phyloP scores from a whole-genome alignment of 1,140 invertebrate genomes.

The Nixonia krombeini region DNA sequence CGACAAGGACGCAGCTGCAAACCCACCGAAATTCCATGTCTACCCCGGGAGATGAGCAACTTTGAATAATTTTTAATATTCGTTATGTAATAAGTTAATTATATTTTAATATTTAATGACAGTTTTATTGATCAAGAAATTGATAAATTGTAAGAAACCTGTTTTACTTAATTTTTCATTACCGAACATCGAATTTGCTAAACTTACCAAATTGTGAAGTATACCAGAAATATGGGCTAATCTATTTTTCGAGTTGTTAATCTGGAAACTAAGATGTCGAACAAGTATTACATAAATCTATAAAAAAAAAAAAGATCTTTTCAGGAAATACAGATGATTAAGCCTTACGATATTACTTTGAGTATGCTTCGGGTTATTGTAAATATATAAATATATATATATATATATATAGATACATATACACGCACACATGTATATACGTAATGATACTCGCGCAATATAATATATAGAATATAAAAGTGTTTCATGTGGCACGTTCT shows the following conservation, averaged over 20 bases:
- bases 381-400: constrained; percentile 37
- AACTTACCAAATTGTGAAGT: constrained; percentile 27
- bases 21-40: constrained; percentile 49
- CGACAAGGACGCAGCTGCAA: constrained; percentile 63
- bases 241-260: constrained; percentile 46
- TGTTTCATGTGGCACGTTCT: constrained; percentile 44
- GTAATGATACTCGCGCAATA: constrained; percentile 45
- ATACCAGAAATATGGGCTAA: constrained; percentile 31
- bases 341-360: constrained; percentile 42
- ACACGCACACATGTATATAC: constrained; percentile 43
- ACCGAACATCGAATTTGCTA: constrained; percentile 35
- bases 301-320: constrained; percentile 8
- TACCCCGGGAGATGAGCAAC: constrained; percentile 38
- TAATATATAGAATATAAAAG: constrained; percentile 49
- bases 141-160: constrained; percentile 9
- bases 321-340: constrained; percentile 37
- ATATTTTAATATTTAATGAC: constrained; percentile 40
- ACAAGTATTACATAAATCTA: not conserved
- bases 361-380: constrained; percentile 42
- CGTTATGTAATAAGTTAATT: constrained; percentile 38
- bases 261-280: constrained; percentile 8
- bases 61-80: constrained; percentile 35
- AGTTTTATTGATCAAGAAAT: constrained; percentile 14
- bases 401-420: constrained; percentile 28
- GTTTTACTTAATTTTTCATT: constrained; percentile 35